A percentile compares a stretch with the other conserved stretches of the same genome.
Evolutionary conservation across 2,888 invertebrate genomes (phyloP).

Genomic region (Hipparchia semele): DNA sequence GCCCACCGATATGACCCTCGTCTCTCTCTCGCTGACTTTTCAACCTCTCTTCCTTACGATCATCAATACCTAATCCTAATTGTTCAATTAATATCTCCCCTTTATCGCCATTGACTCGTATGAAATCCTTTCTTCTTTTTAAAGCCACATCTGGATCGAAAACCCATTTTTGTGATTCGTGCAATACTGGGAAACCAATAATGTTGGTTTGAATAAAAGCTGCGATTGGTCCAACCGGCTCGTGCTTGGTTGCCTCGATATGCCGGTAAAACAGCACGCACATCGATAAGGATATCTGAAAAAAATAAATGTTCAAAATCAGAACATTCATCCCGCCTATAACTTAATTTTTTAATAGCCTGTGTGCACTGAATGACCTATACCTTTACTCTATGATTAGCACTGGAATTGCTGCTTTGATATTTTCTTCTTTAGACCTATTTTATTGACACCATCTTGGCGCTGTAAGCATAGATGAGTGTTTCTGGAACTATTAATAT

Average conservation of each 20-base stretch:
- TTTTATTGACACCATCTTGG: too few species aligned
- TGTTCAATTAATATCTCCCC: conserved; percentile 86
- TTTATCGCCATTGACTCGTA: conserved; percentile 84
- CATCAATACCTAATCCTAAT: conserved; percentile 85
- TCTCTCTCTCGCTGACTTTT: conserved; percentile 79
- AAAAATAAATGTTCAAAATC: conserved; percentile 34
- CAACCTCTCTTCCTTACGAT: conserved; percentile 81
- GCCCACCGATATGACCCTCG: conserved; percentile 81
- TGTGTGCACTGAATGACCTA: too few species aligned
- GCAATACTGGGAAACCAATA: conserved; percentile 84
- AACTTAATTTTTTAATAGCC: too few species aligned
- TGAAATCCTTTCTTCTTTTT: conserved; percentile 83
- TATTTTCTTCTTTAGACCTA: too few species aligned
- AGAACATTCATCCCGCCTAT: not conserved
- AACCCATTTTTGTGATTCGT: conserved; percentile 82
- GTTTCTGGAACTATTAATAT: too few species aligned
- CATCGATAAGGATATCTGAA: conserved; percentile 57
- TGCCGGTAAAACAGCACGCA: conserved; percentile 53
- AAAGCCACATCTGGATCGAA: conserved; percentile 86
- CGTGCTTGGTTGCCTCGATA: conserved; percentile 41
- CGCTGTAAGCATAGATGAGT: too few species aligned
- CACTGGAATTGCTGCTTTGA: too few species aligned
- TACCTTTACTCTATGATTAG: too few species aligned
- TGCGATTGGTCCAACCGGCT: conserved; percentile 57
- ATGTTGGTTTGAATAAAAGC: conserved; percentile 77